These are phyloP conservation scores for Thunnus maccoyii DNA, from an alignment of 2,113 vertebrate species.

Conservation along the genomic window DNA sequence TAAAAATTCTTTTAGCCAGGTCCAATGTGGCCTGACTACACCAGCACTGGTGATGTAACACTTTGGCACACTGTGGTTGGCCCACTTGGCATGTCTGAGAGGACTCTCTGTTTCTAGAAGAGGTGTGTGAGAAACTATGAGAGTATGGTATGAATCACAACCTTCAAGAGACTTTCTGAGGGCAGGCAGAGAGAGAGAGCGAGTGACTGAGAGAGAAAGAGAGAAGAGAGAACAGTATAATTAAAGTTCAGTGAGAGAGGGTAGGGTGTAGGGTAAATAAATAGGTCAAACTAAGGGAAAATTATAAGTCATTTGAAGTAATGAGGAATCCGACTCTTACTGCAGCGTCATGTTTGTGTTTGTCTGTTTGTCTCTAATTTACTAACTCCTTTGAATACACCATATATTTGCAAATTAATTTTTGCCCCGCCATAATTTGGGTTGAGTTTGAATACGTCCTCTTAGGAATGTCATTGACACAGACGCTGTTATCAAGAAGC, in stretches of 20 bases:
- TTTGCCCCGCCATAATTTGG: neutral
- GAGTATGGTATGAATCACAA: constrained; percentile 15
- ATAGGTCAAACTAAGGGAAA: neutral
- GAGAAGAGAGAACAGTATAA: neutral
- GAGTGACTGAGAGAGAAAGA: neutral
- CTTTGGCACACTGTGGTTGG: constrained; percentile 17
- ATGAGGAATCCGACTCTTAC: neutral
- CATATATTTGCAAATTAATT: neutral
- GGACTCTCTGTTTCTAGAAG: constrained; percentile 11
- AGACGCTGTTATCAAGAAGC: constrained; percentile 44
- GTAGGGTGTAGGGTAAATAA: neutral
- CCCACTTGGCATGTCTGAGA: constrained; percentile 42
- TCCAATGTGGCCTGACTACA: constrained; percentile 39
- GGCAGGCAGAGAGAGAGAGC: neutral
- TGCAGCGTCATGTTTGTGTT: neutral
- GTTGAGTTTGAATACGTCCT: neutral
- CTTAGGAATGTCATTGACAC: constrained; percentile 57
- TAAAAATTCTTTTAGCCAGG: constrained; percentile 2
- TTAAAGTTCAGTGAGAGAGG: constrained; percentile 3
- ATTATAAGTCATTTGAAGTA: neutral
- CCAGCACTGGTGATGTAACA: constrained; percentile 37
- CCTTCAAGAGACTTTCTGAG: neutral
- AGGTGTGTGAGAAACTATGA: constrained; percentile 8
- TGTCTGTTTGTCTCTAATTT: neutral
- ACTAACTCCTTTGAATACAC: neutral